phyloP scores from a whole-genome alignment of 92 coral and sea anemone species.

The Zoanthus sociatus region DNA sequence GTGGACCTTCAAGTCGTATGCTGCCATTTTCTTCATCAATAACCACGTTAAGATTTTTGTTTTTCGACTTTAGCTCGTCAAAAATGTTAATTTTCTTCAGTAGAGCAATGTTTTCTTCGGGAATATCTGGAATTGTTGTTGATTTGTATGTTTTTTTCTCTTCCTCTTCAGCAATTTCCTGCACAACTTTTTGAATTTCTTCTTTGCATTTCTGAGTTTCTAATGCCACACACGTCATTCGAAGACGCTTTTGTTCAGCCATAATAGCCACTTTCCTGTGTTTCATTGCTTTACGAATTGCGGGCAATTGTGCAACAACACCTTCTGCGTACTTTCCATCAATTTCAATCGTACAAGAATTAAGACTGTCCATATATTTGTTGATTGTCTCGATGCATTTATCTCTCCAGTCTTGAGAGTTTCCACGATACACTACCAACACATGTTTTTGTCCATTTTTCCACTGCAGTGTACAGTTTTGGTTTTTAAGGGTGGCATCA shows the following conservation, averaged over 20 bases:
- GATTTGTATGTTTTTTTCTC: conserved; percentile 59
- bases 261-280: not conserved
- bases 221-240: conserved; percentile 54
- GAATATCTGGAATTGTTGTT: conserved; percentile 44
- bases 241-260: conserved; percentile 30
- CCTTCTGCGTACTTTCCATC: conserved; percentile 63
- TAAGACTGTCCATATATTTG: not conserved
- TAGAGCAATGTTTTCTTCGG: conserved; percentile 67
- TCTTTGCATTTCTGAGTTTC: conserved; percentile 35
- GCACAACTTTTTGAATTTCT: conserved; percentile 45
- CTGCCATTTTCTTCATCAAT: conserved; percentile 64
- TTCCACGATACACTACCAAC: conserved; percentile 54
- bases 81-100: conserved; percentile 72
- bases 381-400: conserved; percentile 51
- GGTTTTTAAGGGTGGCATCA: conserved; percentile 43
- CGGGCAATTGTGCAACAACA: conserved; percentile 46
- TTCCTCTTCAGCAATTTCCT: conserved; percentile 60
- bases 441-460: conserved; percentile 32
- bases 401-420: conserved; percentile 41
- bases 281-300: conserved; percentile 43
- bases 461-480: conserved; percentile 55
- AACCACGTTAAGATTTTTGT: conserved; percentile 65
- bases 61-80: conserved; percentile 55
- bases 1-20: conserved; percentile 77
- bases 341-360: conserved; percentile 53